Evolutionary conservation across 2,888 invertebrate species (phyloP).

Genomic region (Panorpa germanica): DNA sequence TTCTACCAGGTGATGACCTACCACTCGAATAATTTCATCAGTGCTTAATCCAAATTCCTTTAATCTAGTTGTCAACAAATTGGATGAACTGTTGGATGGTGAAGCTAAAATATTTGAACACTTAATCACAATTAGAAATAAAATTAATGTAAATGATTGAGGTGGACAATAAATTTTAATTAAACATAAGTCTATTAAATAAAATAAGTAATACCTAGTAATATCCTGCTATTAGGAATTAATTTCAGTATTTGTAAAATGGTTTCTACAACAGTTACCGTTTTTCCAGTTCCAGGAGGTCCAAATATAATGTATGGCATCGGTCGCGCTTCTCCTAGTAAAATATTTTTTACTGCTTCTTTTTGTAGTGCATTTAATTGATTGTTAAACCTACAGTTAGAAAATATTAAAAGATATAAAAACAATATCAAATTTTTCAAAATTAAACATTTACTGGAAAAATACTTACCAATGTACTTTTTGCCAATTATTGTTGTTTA

Average conservation of each 20-base stretch:
- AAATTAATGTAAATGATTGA: no score
- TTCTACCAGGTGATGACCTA: slow-evolving; percentile 43
- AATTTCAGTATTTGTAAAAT: slow-evolving; percentile 57
- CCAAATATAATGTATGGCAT: slow-evolving; percentile 69
- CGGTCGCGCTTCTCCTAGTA: slow-evolving; percentile 62
- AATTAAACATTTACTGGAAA: no score
- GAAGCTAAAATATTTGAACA: no score
- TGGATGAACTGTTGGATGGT: slow-evolving; percentile 85
- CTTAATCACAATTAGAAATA: no score
- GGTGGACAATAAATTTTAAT: no score
- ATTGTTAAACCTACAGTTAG: slow-evolving; percentile 63
- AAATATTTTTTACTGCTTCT: slow-evolving; percentile 56
- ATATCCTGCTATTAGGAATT: slow-evolving; percentile 49
- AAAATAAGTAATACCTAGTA: no score
- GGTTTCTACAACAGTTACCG: slow-evolving; percentile 67
- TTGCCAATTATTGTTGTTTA: no score
- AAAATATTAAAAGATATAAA: no score
- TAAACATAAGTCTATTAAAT: no score
- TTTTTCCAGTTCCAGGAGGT: slow-evolving; percentile 81
- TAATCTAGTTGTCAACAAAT: slow-evolving; percentile 65
- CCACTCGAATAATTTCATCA: slow-evolving; percentile 59
- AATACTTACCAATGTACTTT: no score
- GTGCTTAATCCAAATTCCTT: slow-evolving; percentile 41
- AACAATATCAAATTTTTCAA: no score
- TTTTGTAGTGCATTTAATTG: slow-evolving; percentile 61